A percentile compares a stretch with the other conserved stretches of the same genome.
phyloP scores from a whole-genome alignment of 2,888 invertebrate genomes.

The Macrophya annulata region DNA sequence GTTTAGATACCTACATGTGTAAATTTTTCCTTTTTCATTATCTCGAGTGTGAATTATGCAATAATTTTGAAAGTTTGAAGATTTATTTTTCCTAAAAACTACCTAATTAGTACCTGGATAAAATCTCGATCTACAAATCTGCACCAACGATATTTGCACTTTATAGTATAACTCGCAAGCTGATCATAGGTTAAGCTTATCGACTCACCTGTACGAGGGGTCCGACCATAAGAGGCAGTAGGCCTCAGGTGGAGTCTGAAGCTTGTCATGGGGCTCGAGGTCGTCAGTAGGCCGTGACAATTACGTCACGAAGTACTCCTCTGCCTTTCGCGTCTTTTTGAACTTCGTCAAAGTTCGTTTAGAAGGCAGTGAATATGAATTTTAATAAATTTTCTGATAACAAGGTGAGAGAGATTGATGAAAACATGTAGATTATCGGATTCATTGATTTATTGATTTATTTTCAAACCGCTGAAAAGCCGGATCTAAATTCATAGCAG shows the following conservation, averaged over 20 bases:
- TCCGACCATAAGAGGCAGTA: conserved; percentile 57
- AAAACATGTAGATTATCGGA: neutral
- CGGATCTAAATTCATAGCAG: neutral
- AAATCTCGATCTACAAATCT: neutral
- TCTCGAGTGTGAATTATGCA: no score
- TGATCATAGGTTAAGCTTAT: conserved; percentile 52
- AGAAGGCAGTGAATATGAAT: neutral
- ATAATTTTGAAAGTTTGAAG: neutral
- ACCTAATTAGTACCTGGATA: neutral
- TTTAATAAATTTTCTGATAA: neutral
- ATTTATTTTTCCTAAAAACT: neutral
- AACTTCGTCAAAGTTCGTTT: neutral
- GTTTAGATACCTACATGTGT: no score
- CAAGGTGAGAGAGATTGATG: neutral
- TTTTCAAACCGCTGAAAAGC: neutral
- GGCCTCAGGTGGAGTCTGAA: conserved; percentile 30
- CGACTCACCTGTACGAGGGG: conserved; percentile 56
- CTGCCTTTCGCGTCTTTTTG: conserved; percentile 11
- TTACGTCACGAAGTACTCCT: conserved; percentile 64
- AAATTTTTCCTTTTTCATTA: no score
- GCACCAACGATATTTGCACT: conserved; percentile 9
- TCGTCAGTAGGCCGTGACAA: conserved; percentile 59
- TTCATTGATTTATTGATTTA: neutral
- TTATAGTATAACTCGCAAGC: neutral
- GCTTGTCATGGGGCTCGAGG: conserved; percentile 36